Evolutionary conservation across 2,113 vertebrate species (phyloP), one percentile per base, ranked within the genome.

Genomic region (Upupa epops): DNA sequence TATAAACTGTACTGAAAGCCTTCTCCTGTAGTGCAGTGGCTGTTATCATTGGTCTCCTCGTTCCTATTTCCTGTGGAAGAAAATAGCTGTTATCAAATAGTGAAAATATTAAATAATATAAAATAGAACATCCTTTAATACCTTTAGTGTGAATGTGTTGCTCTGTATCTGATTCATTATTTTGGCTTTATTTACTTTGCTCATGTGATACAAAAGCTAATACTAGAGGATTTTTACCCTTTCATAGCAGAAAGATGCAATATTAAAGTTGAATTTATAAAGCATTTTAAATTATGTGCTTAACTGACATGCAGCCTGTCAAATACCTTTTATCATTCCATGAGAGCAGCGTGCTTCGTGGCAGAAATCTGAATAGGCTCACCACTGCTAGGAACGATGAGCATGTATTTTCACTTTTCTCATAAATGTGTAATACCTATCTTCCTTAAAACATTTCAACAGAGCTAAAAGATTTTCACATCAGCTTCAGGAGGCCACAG

Each of bases 51-150:
- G 65, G 65, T 71, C 6, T 96, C 59, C 59, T 94, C 91, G 65
- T 80, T 90, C 85, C 40, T 89, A 87, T 86, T 96, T 96, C 92
- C 83, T 90, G 52, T 89, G 56, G 66, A 95, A 78, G 86, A 42
- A 92, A 95, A 95, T 78, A 79, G 59, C 40, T 91, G 40, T 71
- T 90, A 86, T 90, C 87, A 91, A 88, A 89, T 34, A 79, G 14
- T 34, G 61, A 59, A 92, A 93, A 89, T 86, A 96, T 83, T 90
- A 90, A 90, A 96, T 90, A 95, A 89, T 92, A 86, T 68, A 22
- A 92, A 91, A 78, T 42, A 46, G 16, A 64, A 60, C 32, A 40
- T 70, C 20, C 28, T 91, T 82, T 90, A 73, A 37, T 72, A 16
- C 9, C n/a, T 91, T 95, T 70, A 65, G 22, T 64, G 9, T 83